phyloP scores from a whole-genome alignment of 2,888 invertebrate species.

The Pseudococcus longispinus region DNA sequence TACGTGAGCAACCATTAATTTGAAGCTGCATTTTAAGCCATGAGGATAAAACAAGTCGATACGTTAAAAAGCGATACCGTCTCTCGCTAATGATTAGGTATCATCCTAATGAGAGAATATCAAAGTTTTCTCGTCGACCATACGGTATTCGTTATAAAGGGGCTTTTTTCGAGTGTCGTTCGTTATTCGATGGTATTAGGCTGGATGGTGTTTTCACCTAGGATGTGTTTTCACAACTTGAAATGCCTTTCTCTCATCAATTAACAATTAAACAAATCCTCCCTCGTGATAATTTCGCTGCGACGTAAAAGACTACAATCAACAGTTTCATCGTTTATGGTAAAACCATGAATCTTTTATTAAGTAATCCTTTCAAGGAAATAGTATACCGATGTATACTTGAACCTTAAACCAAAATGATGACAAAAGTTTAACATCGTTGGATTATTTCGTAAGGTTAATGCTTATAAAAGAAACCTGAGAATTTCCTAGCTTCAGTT shows the following conservation, averaged over 20 bases:
- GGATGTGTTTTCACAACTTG: not conserved
- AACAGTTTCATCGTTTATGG: not conserved
- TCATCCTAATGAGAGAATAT: not conserved
- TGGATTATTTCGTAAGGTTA: not conserved
- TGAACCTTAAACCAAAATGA: not conserved
- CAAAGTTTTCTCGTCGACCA: not conserved
- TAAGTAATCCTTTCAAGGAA: not conserved
- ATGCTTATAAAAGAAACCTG: not conserved
- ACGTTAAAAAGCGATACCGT: not conserved
- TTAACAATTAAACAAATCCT: not conserved
- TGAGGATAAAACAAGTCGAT: not conserved
- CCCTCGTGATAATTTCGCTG: not conserved
- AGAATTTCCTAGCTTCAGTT: not conserved
- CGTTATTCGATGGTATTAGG: not conserved
- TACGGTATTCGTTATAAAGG: not conserved
- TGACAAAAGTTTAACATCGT: not conserved
- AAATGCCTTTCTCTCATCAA: not conserved
- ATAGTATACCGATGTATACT: not conserved
- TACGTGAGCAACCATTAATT: not conserved
- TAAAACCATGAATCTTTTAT: not conserved
- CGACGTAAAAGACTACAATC: not conserved
- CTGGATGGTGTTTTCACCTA: not conserved
- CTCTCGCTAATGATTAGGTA: not conserved
- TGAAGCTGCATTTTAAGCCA: not conserved
- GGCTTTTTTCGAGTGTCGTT: not conserved